A percentile compares a stretch with the other conserved stretches of the same genome.
phyloP scores from a whole-genome alignment of 2,113 vertebrate genomes.

The Alexandromys fortis region DNA sequence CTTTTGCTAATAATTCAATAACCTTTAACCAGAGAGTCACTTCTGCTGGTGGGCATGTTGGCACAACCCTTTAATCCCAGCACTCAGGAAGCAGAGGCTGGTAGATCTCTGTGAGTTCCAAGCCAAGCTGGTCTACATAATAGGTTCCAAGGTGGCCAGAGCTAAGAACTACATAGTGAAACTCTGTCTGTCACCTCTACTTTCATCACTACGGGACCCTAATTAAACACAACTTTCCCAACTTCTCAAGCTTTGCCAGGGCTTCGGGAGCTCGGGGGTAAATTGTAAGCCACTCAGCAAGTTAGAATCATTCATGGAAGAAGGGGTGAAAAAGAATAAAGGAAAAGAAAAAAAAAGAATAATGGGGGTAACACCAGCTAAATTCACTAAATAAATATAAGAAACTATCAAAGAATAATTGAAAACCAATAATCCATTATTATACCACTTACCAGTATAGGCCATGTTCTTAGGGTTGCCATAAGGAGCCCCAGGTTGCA shows the following conservation, averaged over 20 bases:
- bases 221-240: conserved; percentile 21
- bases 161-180: neutral
- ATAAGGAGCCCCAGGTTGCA: conserved; percentile 97
- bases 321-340: neutral
- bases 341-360: no score
- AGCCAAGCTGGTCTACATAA: neutral
- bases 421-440: neutral
- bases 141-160: neutral
- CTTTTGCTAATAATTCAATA: conserved; percentile 21
- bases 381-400: neutral
- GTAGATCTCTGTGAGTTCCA: neutral
- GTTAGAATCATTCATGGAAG: neutral
- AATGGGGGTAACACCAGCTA: neutral
- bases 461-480: conserved; percentile 99
- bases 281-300: conserved; percentile 7
- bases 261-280: neutral
- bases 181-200: neutral
- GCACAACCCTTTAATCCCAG: neutral
- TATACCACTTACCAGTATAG: conserved; percentile 91
- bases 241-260: conserved; percentile 24
- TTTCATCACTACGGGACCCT: neutral
- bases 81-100: neutral
- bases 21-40: conserved; percentile 1
- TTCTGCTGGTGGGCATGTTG: neutral
- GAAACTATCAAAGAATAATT: neutral